These are phyloP conservation scores for Corvus hawaiiensis DNA, from an alignment of 2,113 vertebrate genomes.

Conservation along the genomic window DNA sequence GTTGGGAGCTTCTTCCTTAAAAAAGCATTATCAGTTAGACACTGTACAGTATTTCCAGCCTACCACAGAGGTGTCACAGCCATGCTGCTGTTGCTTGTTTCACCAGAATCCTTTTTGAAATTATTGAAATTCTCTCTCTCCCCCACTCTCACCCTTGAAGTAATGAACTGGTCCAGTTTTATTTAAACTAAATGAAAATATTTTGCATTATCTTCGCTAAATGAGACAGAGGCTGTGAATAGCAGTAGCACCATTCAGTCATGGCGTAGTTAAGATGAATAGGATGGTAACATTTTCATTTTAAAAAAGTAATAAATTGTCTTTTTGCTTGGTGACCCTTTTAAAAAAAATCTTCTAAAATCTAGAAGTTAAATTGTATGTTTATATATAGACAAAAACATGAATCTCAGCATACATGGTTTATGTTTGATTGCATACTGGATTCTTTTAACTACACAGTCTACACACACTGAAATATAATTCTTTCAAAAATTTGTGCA, in stretches of 20 bases:
- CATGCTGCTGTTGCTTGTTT: background rate
- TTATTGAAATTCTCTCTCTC: background rate
- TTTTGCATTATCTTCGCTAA: background rate
- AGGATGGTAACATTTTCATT: background rate
- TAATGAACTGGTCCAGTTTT: background rate
- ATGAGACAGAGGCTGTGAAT: background rate
- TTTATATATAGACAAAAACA: background rate
- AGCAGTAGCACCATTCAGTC: background rate
- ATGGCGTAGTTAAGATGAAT: background rate
- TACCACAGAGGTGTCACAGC: background rate
- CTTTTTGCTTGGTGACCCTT: background rate
- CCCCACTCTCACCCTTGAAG: background rate
- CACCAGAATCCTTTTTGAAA: background rate
- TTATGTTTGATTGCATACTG: background rate
- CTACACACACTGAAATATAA: background rate
- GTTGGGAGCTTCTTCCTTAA: background rate
- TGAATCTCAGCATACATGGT: background rate
- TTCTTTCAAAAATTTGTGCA: background rate
- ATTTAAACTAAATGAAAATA: background rate
- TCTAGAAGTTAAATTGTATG: background rate
- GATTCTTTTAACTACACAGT: background rate
- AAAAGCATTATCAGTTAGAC: background rate
- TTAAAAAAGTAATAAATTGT: background rate
- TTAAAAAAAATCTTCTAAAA: background rate
- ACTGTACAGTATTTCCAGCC: background rate